Evolutionary conservation across 2,888 invertebrate species (phyloP).

Genomic region (Frankliniella fusca): DNA sequence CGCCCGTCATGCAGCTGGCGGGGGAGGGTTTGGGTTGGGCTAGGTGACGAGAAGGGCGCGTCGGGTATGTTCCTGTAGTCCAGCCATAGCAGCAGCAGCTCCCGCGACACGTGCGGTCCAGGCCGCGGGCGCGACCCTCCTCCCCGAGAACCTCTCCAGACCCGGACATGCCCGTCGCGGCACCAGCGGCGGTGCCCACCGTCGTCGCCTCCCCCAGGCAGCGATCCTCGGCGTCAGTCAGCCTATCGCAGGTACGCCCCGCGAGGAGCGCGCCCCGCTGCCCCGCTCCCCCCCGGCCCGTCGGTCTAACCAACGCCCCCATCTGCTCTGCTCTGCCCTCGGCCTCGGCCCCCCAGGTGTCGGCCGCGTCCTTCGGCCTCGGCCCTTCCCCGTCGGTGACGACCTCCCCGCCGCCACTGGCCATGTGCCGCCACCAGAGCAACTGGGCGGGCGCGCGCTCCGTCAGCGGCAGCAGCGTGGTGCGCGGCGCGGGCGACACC

Average conservation of each 20-base stretch:
- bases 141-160: background rate
- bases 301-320: no score
- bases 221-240: background rate
- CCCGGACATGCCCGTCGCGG: no score
- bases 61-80: background rate
- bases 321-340: background rate
- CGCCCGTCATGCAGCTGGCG: no score
- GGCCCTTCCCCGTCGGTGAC: slow-evolving; percentile 25
- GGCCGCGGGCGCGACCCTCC: background rate
- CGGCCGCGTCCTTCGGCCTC: background rate
- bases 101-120: background rate
- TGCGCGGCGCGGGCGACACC: background rate
- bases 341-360: background rate
- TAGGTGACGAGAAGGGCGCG: background rate
- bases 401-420: slow-evolving; percentile 31
- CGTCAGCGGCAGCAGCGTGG: background rate
- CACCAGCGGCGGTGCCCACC: background rate
- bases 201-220: background rate
- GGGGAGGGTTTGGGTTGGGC: no score
- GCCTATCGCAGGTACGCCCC: background rate
- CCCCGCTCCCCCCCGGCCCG: background rate
- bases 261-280: background rate
- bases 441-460: background rate
- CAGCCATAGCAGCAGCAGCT: background rate
- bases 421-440: background rate